These are phyloP conservation scores for rat (Rattus norvegicus) DNA, from an alignment of 2,113 vertebrate species.

Conservation along the genomic window GRCr8 NC_086032.1:2645501-2646000, in stretches of 20 bases:
- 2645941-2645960: conserved; percentile 52
- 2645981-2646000: conserved; percentile 78
- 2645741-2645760: conserved; percentile 37
- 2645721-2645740: conserved; percentile 7
- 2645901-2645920: conserved; percentile 78
- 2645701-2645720: neutral
- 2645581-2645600: neutral
- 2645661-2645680: neutral
- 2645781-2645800: neutral
- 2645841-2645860: conserved; percentile 72
- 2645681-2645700: neutral
- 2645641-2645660: conserved; percentile 1
- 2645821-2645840: conserved; percentile 53
- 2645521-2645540: neutral
- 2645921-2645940: conserved; percentile 70
- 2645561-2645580: neutral
- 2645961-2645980: conserved; percentile 78
- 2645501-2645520: neutral
- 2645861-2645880: conserved; percentile 81
- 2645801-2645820: conserved; percentile 64
- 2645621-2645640: neutral
- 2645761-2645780: neutral
- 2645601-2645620: neutral
- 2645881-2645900: conserved; percentile 59
- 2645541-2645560: neutral